phyloP scores from a whole-genome alignment of 2,888 invertebrate species.

The Saturnia japonica region DNA sequence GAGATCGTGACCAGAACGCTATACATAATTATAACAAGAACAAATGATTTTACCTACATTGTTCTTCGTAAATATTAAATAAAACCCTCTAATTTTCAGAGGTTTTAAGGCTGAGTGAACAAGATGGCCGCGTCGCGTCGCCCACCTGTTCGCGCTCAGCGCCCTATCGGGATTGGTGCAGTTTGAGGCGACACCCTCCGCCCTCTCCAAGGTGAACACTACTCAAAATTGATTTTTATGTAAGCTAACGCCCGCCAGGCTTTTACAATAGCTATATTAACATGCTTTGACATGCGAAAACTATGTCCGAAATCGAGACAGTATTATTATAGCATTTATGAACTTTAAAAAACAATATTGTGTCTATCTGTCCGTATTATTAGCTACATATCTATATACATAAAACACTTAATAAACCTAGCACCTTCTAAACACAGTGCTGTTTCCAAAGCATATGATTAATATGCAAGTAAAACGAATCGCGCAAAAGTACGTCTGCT shows the following conservation, averaged over 20 bases:
- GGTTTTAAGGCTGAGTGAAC: conserved; percentile 2
- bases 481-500: no score
- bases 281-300: neutral
- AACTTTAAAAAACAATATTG: neutral
- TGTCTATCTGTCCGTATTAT: no score
- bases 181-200: conserved; percentile 2
- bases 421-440: no score
- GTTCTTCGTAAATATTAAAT: neutral
- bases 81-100: neutral
- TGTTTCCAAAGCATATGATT: no score
- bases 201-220: neutral
- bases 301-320: neutral
- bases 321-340: neutral
- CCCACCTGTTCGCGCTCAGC: conserved; percentile 14
- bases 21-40: no score
- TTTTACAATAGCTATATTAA: neutral
- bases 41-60: no score
- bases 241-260: neutral
- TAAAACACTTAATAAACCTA: no score
- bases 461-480: no score
- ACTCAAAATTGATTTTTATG: conserved; percentile 9
- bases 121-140: conserved; percentile 13
- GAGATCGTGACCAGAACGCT: no score
- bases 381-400: no score
- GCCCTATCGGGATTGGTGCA: conserved; percentile 5